phyloP scores from a whole-genome alignment of 2,113 vertebrate species.

The Cheilinus undulatus region DNA sequence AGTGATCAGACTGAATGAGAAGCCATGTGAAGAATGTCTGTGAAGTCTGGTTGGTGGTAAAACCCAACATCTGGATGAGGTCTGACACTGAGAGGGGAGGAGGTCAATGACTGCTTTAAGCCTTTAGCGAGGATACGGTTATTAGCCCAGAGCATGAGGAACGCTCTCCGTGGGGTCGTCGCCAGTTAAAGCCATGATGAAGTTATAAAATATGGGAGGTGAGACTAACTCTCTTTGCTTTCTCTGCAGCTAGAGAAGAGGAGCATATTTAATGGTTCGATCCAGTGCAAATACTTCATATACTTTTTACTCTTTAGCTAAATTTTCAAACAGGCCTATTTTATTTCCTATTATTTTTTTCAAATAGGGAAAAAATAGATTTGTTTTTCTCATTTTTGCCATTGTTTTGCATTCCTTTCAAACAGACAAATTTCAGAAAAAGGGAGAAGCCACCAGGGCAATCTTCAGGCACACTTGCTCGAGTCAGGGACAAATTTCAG shows the following conservation, averaged over 20 bases:
- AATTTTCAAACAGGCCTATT: no score
- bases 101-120: conserved; percentile 56
- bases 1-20: conserved; percentile 43
- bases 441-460: no score
- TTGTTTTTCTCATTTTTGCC: no score
- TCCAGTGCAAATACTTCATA: no score
- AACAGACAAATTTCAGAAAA: no score
- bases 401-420: no score
- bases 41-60: conserved; percentile 60
- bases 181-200: conserved; percentile 8
- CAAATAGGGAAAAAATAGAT: no score
- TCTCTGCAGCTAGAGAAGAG: background rate
- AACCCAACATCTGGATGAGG: conserved; percentile 57
- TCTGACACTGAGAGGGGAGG: conserved; percentile 34
- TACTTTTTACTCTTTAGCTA: no score
- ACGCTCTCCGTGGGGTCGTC: background rate
- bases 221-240: background rate
- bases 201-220: conserved; percentile 18
- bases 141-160: conserved; percentile 30
- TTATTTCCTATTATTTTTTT: no score
- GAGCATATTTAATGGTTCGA: no score
- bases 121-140: conserved; percentile 37
- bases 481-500: no score
- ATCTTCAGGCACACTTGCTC: no score
- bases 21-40: conserved; percentile 65